phyloP scores from a whole-genome alignment of 2,888 invertebrate genomes.

The Sesia bembeciformis region DNA sequence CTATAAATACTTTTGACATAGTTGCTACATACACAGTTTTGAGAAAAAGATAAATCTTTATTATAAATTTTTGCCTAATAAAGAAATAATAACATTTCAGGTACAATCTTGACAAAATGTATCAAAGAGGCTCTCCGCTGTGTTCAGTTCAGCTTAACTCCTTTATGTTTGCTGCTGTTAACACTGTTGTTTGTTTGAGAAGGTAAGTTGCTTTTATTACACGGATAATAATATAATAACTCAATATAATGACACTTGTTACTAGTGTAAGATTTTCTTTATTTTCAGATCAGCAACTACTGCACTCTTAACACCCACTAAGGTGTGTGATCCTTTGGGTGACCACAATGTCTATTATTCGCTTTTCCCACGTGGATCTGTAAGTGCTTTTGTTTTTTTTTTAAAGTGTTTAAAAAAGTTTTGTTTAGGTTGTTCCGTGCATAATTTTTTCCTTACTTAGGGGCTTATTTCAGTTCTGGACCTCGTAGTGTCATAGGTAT shows the following conservation, averaged over 20 bases:
- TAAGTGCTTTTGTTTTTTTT: slow-evolving; percentile 13
- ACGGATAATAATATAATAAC: neutral
- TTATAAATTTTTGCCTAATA: too few relatives aligned
- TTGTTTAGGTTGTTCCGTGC: neutral
- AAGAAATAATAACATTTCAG: slow-evolving; percentile 40
- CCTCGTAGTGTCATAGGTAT: too few relatives aligned
- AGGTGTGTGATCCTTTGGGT: slow-evolving; percentile 61
- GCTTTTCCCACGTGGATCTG: slow-evolving; percentile 47
- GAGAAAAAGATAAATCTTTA: too few relatives aligned
- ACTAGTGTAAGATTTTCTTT: neutral
- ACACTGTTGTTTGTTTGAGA: slow-evolving; percentile 87
- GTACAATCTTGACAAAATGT: slow-evolving; percentile 80
- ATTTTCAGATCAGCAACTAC: slow-evolving; percentile 41
- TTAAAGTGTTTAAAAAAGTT: neutral
- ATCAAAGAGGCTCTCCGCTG: slow-evolving; percentile 80
- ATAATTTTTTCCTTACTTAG: neutral
- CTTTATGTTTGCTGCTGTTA: slow-evolving; percentile 93
- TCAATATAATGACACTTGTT: neutral
- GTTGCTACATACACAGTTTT: too few relatives aligned
- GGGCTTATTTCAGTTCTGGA: too few relatives aligned
- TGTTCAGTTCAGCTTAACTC: slow-evolving; percentile 91
- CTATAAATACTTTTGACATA: too few relatives aligned
- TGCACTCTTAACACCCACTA: slow-evolving; percentile 37
- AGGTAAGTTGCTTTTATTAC: slow-evolving; percentile 51
- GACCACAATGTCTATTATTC: slow-evolving; percentile 56